phyloP scores from a whole-genome alignment of 1,140 invertebrate genomes.

The Ladona fulva region DNA sequence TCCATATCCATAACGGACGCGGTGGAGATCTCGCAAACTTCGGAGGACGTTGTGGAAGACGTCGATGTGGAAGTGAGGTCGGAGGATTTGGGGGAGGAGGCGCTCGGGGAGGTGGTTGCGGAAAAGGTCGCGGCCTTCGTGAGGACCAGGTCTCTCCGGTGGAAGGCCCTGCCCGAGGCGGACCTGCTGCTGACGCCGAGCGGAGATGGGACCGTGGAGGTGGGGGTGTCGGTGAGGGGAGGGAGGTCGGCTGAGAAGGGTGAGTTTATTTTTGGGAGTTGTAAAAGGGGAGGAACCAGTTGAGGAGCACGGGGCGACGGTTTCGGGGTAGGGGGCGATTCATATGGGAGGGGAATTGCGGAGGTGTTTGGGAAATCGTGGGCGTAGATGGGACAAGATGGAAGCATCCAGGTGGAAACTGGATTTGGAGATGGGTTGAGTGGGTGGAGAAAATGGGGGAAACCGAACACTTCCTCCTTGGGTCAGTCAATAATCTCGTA shows the following conservation, averaged over 20 bases:
- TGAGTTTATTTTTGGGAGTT: slow-evolving; percentile 11
- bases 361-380: too few species aligned
- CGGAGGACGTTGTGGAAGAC: slow-evolving; percentile 19
- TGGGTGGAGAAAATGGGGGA: too few species aligned
- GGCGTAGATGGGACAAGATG: too few species aligned
- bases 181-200: slow-evolving; percentile 65
- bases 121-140: slow-evolving; percentile 65
- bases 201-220: slow-evolving; percentile 56
- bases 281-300: too few species aligned
- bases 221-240: slow-evolving; percentile 42
- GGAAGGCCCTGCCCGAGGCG: slow-evolving; percentile 59
- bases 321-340: too few species aligned
- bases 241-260: slow-evolving; percentile 17
- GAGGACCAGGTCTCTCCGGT: slow-evolving; percentile 55
- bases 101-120: slow-evolving; percentile 54
- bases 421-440: too few species aligned
- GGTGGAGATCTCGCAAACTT: slow-evolving; percentile 64
- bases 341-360: too few species aligned
- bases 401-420: too few species aligned
- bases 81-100: slow-evolving; percentile 43
- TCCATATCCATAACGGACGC: slow-evolving; percentile 63
- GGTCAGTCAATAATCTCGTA: too few species aligned
- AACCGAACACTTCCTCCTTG: too few species aligned
- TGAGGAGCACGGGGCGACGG: too few species aligned
- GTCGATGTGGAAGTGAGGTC: not conserved